phyloP scores from a whole-genome alignment of 1,140 invertebrate species.

The Heterodera carotae region DNA sequence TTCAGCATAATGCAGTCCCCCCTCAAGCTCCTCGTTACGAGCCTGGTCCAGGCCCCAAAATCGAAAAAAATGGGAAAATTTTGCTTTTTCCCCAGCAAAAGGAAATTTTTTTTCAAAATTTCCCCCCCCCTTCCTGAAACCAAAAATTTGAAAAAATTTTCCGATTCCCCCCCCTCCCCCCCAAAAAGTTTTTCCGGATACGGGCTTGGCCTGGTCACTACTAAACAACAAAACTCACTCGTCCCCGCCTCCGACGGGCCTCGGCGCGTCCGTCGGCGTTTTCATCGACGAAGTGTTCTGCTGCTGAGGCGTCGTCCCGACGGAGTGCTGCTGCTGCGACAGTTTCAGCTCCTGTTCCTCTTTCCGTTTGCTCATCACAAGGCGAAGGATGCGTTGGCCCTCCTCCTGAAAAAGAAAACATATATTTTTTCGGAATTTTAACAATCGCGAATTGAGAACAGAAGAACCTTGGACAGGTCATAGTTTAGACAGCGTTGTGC shows the following conservation, averaged over 20 bases:
- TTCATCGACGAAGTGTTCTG: conserved; percentile 13
- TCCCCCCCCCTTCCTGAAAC: too few species aligned
- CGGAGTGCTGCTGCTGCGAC: neutral
- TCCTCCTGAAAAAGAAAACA: conserved; percentile 36
- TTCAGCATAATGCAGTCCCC: too few species aligned
- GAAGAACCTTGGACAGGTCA: conserved; percentile 65
- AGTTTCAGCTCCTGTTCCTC: conserved; percentile 23
- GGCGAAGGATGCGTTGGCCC: conserved; percentile 39
- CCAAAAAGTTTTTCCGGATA: too few species aligned
- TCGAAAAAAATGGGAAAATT: too few species aligned
- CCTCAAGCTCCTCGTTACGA: too few species aligned
- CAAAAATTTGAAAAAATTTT: too few species aligned
- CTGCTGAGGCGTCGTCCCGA: conserved; percentile 1
- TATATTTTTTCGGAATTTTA: conserved; percentile 1
- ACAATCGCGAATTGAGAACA: too few species aligned
- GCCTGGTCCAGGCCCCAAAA: too few species aligned
- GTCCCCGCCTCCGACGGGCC: conserved; percentile 34
- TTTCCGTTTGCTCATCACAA: conserved; percentile 37
- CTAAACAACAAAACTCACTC: conserved; percentile 19
- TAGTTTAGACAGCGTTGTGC: conserved; percentile 89
- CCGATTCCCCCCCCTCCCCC: too few species aligned
- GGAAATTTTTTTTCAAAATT: too few species aligned
- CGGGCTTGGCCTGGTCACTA: too few species aligned
- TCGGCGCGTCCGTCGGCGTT: conserved; percentile 27
- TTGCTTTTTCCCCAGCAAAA: too few species aligned